These are phyloP conservation scores for Drosophila acutilabella DNA, from an alignment of 2,888 invertebrate species.

Conservation along the genomic window DNA sequence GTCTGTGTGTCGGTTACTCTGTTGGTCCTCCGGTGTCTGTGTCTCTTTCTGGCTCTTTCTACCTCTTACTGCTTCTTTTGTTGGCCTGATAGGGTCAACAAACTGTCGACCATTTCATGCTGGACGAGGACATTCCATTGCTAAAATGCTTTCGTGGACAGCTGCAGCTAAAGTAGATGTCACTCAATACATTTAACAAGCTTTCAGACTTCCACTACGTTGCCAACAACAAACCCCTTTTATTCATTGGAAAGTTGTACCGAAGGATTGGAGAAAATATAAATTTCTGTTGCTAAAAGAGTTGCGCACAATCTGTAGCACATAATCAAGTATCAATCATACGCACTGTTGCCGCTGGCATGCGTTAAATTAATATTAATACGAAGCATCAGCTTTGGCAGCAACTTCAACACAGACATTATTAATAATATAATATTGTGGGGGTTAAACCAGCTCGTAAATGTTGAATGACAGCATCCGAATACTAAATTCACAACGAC, in stretches of 20 bases:
- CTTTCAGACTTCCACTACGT: constrained; percentile 2
- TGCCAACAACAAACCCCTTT: not conserved
- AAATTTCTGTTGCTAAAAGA: constrained; percentile 5
- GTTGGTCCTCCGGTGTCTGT: constrained; percentile 2
- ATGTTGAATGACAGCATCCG: constrained; percentile 43
- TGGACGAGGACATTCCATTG: constrained; percentile 19
- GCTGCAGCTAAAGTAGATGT: constrained; percentile 30
- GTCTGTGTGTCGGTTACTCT: constrained; percentile 7
- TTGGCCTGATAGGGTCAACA: constrained; percentile 60
- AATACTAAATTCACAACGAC: constrained; percentile 36
- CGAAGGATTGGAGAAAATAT: constrained; percentile 36
- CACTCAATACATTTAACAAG: constrained; percentile 55
- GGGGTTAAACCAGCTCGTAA: constrained; percentile 48
- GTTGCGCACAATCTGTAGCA: constrained; percentile 21
- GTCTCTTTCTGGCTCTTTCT: not conserved
- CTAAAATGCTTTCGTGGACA: constrained; percentile 18
- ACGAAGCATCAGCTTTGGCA: constrained; percentile 30
- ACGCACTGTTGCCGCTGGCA: constrained; percentile 41
- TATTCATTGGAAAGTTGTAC: constrained; percentile 10
- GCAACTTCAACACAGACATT: constrained; percentile 34
- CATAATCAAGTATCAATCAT: constrained; percentile 59
- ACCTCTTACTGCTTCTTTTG: constrained; percentile 16
- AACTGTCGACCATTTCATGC: constrained; percentile 61
- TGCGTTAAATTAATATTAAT: constrained; percentile 44
- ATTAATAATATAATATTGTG: constrained; percentile 48